Evolutionary conservation across 2,888 invertebrate genomes (phyloP), one percentile per base, ranked within the genome.

Genomic region (Cryptophagus acutangulus): DNA sequence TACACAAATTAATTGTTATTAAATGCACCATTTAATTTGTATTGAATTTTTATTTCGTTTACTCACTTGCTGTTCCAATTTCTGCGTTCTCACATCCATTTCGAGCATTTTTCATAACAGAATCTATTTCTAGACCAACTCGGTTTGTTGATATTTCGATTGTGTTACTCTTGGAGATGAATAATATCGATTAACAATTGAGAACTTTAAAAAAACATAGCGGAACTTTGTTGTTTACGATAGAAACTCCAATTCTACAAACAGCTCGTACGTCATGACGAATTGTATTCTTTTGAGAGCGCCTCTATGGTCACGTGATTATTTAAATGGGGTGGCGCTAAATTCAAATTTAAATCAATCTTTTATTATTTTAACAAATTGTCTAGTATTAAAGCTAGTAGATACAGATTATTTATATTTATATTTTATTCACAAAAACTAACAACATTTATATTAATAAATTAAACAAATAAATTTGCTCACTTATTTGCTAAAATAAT

Each of bases 31-130:
- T 3, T 26, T 26, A 25, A 18, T 29, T 28, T 18, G 33, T 33
- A 36, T 36, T 36, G 35, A 36, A 26, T 17, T 38, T 12, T 36
- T 12, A 33, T 36, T 17, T 20, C 12, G 35, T 46, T 31, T 17
- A 43, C 36, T 43, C 45, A 88, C 88, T 80, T 89, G 89, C 74
- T 88, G 88, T 75, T 89, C 88, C 66, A 89, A 78, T 74, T 87
- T 87, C 68, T 87, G 86, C 69, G 84, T 87, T 52, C 87, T 79
- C 29, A 63, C 55, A 46, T 69, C 68, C 69, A 69, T 69, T 57
- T 52, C 52, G 40, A 46, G 43, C 49, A 51, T 55, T 40, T 43
- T 40, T 44, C 49, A 49, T 49, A 36, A 42, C 26, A 26, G 12
- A 26, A 20, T 20, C 6, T n/a, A 12, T 26, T 26, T 26, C 26